phyloP scores from a whole-genome alignment of 2,113 vertebrate genomes.

The Aix galericulata region DNA sequence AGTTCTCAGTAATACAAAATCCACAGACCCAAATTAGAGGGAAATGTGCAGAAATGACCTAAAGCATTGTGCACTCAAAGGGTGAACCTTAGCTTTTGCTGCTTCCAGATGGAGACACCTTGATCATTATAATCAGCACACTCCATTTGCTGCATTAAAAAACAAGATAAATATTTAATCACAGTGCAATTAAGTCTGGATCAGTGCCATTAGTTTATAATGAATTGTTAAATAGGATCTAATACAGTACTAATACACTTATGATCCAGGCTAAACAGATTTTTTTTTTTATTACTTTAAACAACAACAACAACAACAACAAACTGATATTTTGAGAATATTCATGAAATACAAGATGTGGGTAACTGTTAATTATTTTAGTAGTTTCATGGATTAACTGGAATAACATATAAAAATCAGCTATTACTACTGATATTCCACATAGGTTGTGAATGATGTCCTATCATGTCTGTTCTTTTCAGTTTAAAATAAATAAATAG shows the following conservation, averaged over 20 bases:
- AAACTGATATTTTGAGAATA: neutral
- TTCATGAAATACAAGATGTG: neutral
- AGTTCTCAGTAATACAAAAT: conserved; percentile 9
- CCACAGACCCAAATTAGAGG: neutral
- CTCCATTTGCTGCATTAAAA: conserved; percentile 64
- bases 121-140: conserved; percentile 56
- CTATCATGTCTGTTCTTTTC: neutral
- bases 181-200: conserved; percentile 43
- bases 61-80: neutral
- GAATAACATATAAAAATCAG: neutral
- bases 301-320: neutral
- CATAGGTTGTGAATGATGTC: neutral
- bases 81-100: conserved; percentile 19
- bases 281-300: neutral
- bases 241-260: conserved; percentile 22
- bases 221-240: conserved; percentile 31
- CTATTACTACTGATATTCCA: neutral
- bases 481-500: neutral
- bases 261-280: neutral
- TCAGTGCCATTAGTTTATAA: conserved; percentile 58
- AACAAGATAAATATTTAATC: conserved; percentile 76
- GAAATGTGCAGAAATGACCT: neutral
- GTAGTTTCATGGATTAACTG: neutral
- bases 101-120: conserved; percentile 39
- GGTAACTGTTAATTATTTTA: neutral